phyloP scores from a whole-genome alignment of 2,888 invertebrate species.

The Lysandra coridon region DNA sequence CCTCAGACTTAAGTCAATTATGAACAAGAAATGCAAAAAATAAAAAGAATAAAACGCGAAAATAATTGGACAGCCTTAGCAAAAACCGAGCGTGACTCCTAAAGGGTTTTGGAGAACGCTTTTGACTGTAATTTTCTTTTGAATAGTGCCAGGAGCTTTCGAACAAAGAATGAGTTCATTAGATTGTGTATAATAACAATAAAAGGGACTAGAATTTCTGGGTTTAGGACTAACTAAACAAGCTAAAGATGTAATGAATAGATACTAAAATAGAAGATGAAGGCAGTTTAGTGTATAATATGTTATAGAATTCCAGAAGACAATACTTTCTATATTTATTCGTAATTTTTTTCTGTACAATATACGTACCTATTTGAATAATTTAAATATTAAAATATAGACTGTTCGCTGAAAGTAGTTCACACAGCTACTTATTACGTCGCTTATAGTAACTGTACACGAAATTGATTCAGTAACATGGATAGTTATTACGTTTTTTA shows the following conservation, averaged over 20 bases:
- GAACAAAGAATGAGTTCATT: conserved; percentile 70
- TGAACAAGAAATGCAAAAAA: conserved; percentile 44
- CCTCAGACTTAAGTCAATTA: background rate
- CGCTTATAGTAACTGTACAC: conserved; percentile 65
- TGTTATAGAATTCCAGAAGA: too few species aligned
- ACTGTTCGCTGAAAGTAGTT: conserved; percentile 7
- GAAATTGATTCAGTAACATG: conserved; percentile 70
- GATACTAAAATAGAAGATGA: too few species aligned
- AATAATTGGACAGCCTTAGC: conserved; percentile 75
- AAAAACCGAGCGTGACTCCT: conserved; percentile 71
- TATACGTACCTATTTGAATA: too few species aligned
- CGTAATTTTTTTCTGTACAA: background rate
- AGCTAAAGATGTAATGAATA: background rate
- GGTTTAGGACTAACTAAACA: background rate
- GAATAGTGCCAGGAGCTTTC: conserved; percentile 52
- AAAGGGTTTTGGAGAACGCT: conserved; percentile 72
- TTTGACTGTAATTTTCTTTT: conserved; percentile 74
- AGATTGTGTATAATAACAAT: conserved; percentile 73
- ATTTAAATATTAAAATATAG: background rate
- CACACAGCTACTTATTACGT: conserved; percentile 46
- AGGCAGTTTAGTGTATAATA: too few species aligned
- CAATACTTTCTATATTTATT: background rate
- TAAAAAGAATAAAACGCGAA: conserved; percentile 64
- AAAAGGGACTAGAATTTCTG: conserved; percentile 47
- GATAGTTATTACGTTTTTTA: conserved; percentile 70